Evolutionary conservation across 2,797 vertebrate genomes (phyloP).

Genomic region (Thaleichthys pacificus): DNA sequence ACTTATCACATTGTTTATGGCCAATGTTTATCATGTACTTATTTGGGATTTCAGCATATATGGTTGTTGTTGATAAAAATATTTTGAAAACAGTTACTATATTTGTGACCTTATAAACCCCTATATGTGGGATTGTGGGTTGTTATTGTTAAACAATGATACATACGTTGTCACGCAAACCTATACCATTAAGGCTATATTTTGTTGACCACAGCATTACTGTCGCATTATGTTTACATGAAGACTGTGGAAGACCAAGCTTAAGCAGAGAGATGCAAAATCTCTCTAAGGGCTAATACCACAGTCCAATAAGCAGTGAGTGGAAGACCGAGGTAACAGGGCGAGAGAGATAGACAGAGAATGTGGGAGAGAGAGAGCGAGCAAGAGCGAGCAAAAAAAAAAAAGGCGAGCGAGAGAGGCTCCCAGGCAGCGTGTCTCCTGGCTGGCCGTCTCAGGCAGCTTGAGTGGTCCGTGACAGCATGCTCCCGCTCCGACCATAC

Average conservation of each 20-base stretch:
- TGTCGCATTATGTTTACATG: slow-evolving; percentile 12
- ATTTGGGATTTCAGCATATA: slow-evolving; percentile 24
- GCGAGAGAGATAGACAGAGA: slow-evolving; percentile 2
- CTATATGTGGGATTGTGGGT: slow-evolving; percentile 26
- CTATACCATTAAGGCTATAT: slow-evolving; percentile 16
- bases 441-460: slow-evolving; percentile 62
- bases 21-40: slow-evolving; percentile 19
- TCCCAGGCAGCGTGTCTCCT: slow-evolving; percentile 31
- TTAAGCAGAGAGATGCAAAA: not conserved
- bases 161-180: too few relatives aligned
- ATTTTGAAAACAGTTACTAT: slow-evolving; percentile 16
- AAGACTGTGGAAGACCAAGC: slow-evolving; percentile 5
- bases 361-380: slow-evolving; percentile 37
- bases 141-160: slow-evolving; percentile 33
- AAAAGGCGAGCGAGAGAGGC: slow-evolving; percentile 11
- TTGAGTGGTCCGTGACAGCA: slow-evolving; percentile 76
- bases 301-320: too few relatives aligned
- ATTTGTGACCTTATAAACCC: slow-evolving; percentile 33
- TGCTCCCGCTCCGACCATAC: slow-evolving; percentile 79
- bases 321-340: too few relatives aligned
- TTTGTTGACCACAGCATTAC: slow-evolving; percentile 23
- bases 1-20: slow-evolving; percentile 42
- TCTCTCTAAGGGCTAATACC: too few relatives aligned
- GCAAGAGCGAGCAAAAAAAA: slow-evolving; percentile 44
- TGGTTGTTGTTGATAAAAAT: slow-evolving; percentile 48